phyloP scores from a whole-genome alignment of 1,140 invertebrate species.

The Calephelis nemesis region DNA sequence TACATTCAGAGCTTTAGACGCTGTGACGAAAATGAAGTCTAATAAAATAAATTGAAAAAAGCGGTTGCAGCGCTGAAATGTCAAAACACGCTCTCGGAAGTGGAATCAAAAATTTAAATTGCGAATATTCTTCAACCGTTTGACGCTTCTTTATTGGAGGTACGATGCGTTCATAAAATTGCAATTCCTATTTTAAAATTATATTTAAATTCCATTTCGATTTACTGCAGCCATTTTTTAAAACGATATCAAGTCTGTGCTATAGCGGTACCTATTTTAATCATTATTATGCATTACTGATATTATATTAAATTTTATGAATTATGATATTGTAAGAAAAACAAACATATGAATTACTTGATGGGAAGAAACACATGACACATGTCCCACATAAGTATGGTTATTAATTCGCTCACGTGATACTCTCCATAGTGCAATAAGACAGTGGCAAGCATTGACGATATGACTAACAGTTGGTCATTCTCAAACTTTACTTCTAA shows the following conservation, averaged over 20 bases:
- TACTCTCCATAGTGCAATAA: too few species aligned
- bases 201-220: slow-evolving; percentile 22
- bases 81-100: slow-evolving; percentile 42
- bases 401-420: too few species aligned
- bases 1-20: slow-evolving; percentile 33
- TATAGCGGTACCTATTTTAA: not conserved
- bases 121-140: slow-evolving; percentile 61
- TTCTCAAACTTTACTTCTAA: too few species aligned
- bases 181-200: slow-evolving; percentile 38
- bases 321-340: too few species aligned
- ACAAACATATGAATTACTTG: too few species aligned
- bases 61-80: slow-evolving; percentile 54
- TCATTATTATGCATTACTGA: not conserved
- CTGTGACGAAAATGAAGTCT: slow-evolving; percentile 51
- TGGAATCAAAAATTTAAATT: slow-evolving; percentile 73
- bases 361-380: too few species aligned
- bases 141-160: slow-evolving; percentile 54
- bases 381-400: too few species aligned
- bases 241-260: slow-evolving; percentile 10
- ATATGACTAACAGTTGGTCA: too few species aligned
- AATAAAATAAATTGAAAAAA: slow-evolving; percentile 56
- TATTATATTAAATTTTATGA: too few species aligned
- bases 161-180: slow-evolving; percentile 45
- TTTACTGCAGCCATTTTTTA: slow-evolving; percentile 11
- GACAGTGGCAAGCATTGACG: too few species aligned